These are phyloP conservation scores for Meiosimyza platycephala DNA, from an alignment of 2,888 invertebrate genomes.

Conservation along the genomic window DNA sequence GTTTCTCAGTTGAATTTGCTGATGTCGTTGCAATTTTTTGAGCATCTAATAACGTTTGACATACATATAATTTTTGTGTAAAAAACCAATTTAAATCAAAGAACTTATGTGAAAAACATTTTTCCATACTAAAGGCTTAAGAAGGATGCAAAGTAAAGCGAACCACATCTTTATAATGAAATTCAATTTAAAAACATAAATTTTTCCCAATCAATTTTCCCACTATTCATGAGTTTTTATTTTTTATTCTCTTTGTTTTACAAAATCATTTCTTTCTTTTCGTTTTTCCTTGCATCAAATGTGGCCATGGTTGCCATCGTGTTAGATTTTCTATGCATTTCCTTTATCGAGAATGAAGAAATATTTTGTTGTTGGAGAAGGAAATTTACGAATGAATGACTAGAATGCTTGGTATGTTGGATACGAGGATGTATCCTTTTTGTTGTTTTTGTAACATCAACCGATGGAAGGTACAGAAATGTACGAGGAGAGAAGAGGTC, in stretches of 20 bases:
- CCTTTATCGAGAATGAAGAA: constrained; percentile 3
- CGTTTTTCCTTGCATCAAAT: neutral
- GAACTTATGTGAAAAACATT: too few relatives aligned
- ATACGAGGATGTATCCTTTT: constrained; percentile 14
- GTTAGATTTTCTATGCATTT: constrained; percentile 15
- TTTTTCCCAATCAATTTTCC: neutral
- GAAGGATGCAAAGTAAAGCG: too few relatives aligned
- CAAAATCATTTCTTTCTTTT: neutral
- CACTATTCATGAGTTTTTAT: too few relatives aligned
- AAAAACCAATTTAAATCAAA: too few relatives aligned
- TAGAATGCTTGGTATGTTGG: constrained; percentile 33
- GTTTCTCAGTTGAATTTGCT: too few relatives aligned
- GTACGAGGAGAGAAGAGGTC: constrained; percentile 41
- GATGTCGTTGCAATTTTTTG: too few relatives aligned
- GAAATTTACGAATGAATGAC: constrained; percentile 43
- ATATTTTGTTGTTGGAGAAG: constrained; percentile 27
- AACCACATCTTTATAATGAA: neutral
- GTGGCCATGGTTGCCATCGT: constrained; percentile 22
- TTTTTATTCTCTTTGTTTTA: neutral
- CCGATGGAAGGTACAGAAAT: neutral
- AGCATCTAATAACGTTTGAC: too few relatives aligned
- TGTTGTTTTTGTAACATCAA: neutral
- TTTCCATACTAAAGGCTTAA: too few relatives aligned
- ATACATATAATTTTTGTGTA: too few relatives aligned
- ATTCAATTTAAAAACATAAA: constrained; percentile 9